Conservation (phyloP, 2,797 vertebrate genomes). For the Tapirus indicus region DNA sequence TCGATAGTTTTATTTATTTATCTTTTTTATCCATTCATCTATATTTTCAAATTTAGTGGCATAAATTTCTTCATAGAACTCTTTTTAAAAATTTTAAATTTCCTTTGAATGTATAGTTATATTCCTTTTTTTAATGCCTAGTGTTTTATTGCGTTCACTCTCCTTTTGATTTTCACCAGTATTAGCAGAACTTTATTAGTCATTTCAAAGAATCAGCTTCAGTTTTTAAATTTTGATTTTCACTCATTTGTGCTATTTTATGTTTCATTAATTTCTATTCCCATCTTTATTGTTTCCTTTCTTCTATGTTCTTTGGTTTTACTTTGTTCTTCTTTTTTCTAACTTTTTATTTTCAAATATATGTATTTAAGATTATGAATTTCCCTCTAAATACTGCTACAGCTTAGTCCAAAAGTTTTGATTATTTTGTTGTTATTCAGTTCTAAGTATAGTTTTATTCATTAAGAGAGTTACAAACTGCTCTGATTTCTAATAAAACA, state of each 20-base stretch:
- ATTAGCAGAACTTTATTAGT: background rate
- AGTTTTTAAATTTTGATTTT: background rate
- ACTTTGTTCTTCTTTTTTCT: background rate
- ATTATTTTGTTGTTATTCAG: background rate
- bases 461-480: background rate
- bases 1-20: background rate
- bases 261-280: background rate
- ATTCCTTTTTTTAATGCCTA: background rate
- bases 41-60: background rate
- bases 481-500: background rate
- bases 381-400: background rate
- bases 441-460: background rate
- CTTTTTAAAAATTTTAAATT: background rate
- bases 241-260: background rate
- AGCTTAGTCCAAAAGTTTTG: background rate
- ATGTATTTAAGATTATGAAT: background rate
- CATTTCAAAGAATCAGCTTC: background rate
- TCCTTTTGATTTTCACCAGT: background rate
- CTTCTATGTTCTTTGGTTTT: background rate
- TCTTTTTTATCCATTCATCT: background rate
- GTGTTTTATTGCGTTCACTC: background rate
- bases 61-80: background rate
- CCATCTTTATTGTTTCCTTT: background rate
- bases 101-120: background rate
- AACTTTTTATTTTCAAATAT: background rate